Base-by-base conservation (phyloP, 2,113 vertebrate species). In the Chaetodon trifascialis region DNA sequence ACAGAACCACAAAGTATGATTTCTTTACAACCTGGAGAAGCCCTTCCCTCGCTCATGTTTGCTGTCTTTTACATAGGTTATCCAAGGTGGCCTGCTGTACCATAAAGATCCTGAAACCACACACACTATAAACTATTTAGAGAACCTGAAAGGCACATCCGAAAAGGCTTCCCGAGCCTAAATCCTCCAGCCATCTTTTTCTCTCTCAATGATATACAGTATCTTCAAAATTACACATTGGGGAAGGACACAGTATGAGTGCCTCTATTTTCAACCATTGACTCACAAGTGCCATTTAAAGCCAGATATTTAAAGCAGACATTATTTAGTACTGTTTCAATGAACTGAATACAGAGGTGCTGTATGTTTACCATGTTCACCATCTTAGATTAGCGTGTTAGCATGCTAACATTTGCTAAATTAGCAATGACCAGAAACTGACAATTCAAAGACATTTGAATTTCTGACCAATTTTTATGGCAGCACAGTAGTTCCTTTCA, bases 31-130 rank as follows among this genome's bases (percentile, higher is more conserved):
- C 17, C 2, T 64, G 21, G 69, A 52, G 60, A 73, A 70, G 46
- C 30, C 17, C 0, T 47, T 38, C 16, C 17, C 47, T 55, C 14
- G 14, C 64, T 78, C 47, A 17, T 73, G 54, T 67, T 85, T 84
- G 64, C 2, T 60, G 73, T 62, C 68, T 83, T 62, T 63, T 64
- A 75, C 71, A 70, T 79, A 80, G 71, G 65, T 84, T 82, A 66
- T 74, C 46, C 80, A 68, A 52, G 78, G 84, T 87, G 85, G 87
- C 79, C 73, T 44, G 25, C 54, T 84, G 79, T 1, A 59, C 67
- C 67, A 80, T 56, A 76, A 72, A 83, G 64, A 79, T 59, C 71
- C 73, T 75, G 42, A 86, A 92, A 84, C 89, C 79, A 79, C 73
- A 83, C 0, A 47, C 46, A 74, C 65, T 76, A 52, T 66, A 76